Evolutionary conservation across 2,113 vertebrate genomes (phyloP).

Genomic region (Hiodon tergisus): DNA sequence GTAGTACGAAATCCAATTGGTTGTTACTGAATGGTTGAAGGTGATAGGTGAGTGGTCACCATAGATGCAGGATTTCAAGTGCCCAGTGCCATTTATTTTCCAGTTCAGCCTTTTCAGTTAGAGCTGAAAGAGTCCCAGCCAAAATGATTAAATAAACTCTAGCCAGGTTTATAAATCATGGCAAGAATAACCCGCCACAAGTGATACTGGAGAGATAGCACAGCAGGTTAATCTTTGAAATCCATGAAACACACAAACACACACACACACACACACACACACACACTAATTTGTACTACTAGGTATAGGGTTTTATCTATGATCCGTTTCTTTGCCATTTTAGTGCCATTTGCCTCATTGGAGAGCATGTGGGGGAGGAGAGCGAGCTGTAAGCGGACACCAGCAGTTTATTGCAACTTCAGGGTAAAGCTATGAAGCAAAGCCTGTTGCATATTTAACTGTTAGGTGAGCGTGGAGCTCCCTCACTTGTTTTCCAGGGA

Average conservation of each 20-base stretch:
- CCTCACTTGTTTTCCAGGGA: constrained; percentile 36
- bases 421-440: background rate
- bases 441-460: background rate
- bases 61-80: constrained; percentile 29
- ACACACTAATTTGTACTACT: too few species aligned
- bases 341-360: constrained; percentile 5
- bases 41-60: constrained; percentile 23
- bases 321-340: background rate
- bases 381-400: background rate
- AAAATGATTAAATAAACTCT: constrained; percentile 57
- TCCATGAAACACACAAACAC: constrained; percentile 6
- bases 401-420: background rate
- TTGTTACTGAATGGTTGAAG: background rate
- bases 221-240: background rate
- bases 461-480: background rate
- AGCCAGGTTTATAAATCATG: constrained; percentile 38
- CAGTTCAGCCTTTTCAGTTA: constrained; percentile 42
- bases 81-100: constrained; percentile 25
- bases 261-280: constrained; percentile 4
- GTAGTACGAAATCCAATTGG: background rate
- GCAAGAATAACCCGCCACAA: constrained; percentile 22
- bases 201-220: background rate
- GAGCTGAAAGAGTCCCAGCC: constrained; percentile 37
- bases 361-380: background rate
- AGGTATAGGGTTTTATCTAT: too few species aligned